Conservation (phyloP, 2,888 invertebrate species). For the Pheosia tremula region DNA sequence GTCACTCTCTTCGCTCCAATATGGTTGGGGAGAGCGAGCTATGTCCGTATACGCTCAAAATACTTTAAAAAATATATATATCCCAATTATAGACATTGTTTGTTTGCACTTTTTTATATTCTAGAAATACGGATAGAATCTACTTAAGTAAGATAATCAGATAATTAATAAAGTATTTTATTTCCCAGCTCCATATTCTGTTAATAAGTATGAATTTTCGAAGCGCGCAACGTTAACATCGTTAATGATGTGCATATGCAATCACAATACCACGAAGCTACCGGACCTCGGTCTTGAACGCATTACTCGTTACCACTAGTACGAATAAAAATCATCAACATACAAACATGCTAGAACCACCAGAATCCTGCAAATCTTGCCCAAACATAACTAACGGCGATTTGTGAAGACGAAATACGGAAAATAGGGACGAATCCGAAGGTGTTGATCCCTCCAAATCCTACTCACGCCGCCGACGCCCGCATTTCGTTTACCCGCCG, state of each 20-base stretch:
- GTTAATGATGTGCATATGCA: conserved; percentile 55
- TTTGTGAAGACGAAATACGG: conserved; percentile 33
- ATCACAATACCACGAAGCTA: conserved; percentile 50
- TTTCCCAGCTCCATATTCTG: conserved; percentile 46
- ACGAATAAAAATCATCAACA: conserved; percentile 31
- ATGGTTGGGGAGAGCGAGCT: too few species aligned
- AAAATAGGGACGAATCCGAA: conserved; percentile 34
- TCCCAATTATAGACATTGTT: too few species aligned
- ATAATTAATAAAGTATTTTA: conserved; percentile 56
- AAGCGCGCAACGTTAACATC: conserved; percentile 61
- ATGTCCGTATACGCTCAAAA: too few species aligned
- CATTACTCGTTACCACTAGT: conserved; percentile 37
- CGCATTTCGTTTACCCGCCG: conserved; percentile 39
- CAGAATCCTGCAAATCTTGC: conserved; percentile 29
- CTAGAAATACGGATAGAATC: too few species aligned
- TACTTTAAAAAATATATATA: too few species aligned
- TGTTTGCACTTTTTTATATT: too few species aligned
- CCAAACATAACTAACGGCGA: conserved; percentile 25
- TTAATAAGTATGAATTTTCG: conserved; percentile 47
- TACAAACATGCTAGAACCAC: conserved; percentile 25
- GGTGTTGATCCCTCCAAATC: conserved; percentile 44
- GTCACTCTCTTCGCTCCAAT: too few species aligned
- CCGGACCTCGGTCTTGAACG: conserved; percentile 36
- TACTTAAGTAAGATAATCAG: conserved; percentile 29
- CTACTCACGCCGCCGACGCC: conserved; percentile 27